A percentile compares a stretch with the other conserved stretches of the same genome.
phyloP scores from a whole-genome alignment of 2,113 vertebrate genomes.

The Aptenodytes patagonicus region DNA sequence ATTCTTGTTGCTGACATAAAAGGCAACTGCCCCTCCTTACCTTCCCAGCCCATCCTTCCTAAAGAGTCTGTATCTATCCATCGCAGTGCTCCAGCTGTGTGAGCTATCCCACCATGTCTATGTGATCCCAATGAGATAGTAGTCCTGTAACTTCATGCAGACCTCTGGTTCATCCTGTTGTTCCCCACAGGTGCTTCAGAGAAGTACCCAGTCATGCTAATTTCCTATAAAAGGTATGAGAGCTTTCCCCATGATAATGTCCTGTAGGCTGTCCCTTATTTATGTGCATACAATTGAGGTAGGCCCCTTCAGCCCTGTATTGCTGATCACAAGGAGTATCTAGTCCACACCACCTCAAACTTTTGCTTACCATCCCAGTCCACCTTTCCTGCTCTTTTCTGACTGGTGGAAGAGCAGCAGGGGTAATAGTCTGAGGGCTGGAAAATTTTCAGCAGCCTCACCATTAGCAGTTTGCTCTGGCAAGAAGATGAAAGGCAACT shows the following conservation, averaged over 20 bases:
- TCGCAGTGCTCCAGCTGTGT: not conserved
- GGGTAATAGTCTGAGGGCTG: accelerated
- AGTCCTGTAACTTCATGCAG: not conserved
- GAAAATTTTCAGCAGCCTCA: not conserved
- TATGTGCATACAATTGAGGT: accelerated
- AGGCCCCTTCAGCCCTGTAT: not conserved
- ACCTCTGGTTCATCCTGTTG: not conserved
- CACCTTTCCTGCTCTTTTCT: not conserved
- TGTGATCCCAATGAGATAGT: not conserved
- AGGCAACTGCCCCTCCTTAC: not conserved
- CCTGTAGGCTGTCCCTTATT: not conserved
- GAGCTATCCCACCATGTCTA: not conserved
- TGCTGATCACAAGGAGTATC: not conserved
- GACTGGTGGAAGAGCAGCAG: not conserved
- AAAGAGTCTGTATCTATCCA: not conserved
- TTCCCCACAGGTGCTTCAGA: not conserved
- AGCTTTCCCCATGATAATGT: not conserved
- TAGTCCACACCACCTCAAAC: not conserved
- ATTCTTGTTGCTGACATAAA: not conserved
- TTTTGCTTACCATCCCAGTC: not conserved
- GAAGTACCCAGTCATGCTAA: not conserved
- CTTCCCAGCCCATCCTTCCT: accelerated
- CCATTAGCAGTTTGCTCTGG: not conserved
- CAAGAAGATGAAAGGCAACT: not conserved
- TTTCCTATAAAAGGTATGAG: not conserved